phyloP scores from a whole-genome alignment of 2,797 vertebrate genomes.

The Sebastes vulpes region DNA sequence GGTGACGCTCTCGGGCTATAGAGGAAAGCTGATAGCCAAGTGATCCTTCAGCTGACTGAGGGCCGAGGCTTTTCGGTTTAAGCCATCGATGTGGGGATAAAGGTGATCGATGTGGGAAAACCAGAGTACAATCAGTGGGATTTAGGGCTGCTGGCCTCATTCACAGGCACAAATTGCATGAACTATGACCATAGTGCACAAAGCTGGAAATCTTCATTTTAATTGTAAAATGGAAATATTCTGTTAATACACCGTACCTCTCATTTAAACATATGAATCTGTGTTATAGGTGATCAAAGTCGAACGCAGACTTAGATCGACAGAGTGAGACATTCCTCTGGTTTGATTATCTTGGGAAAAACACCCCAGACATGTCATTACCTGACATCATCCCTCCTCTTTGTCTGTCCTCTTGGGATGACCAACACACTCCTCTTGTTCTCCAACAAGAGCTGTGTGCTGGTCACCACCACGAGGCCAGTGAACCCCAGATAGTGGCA shows the following conservation, averaged over 20 bases:
- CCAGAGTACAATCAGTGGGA: constrained; percentile 30
- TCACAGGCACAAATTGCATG: constrained; percentile 23
- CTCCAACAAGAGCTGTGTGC: constrained; percentile 67
- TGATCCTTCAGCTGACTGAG: constrained; percentile 66
- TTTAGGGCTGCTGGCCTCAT: constrained; percentile 41
- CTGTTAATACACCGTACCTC: background rate
- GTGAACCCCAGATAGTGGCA: constrained; percentile 79
- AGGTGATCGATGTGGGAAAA: constrained; percentile 67
- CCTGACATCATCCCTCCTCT: constrained; percentile 78
- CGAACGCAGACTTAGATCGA: constrained; percentile 35
- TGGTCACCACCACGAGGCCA: constrained; percentile 65
- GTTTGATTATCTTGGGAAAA: constrained; percentile 56
- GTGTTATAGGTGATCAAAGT: background rate
- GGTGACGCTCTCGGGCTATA: constrained; percentile 63
- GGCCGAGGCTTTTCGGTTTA: constrained; percentile 55
- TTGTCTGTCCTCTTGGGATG: constrained; percentile 62
- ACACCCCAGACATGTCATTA: constrained; percentile 55
- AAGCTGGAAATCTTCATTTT: background rate
- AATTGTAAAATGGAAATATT: background rate
- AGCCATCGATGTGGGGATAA: constrained; percentile 51
- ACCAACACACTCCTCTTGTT: constrained; percentile 71
- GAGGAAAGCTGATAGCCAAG: constrained; percentile 71
- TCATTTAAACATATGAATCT: background rate
- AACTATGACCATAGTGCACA: background rate
- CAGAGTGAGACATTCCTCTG: constrained; percentile 64